These are phyloP conservation scores for Jaculus jaculus DNA, from an alignment of 2,113 vertebrate genomes.

Conservation along the genomic window DNA sequence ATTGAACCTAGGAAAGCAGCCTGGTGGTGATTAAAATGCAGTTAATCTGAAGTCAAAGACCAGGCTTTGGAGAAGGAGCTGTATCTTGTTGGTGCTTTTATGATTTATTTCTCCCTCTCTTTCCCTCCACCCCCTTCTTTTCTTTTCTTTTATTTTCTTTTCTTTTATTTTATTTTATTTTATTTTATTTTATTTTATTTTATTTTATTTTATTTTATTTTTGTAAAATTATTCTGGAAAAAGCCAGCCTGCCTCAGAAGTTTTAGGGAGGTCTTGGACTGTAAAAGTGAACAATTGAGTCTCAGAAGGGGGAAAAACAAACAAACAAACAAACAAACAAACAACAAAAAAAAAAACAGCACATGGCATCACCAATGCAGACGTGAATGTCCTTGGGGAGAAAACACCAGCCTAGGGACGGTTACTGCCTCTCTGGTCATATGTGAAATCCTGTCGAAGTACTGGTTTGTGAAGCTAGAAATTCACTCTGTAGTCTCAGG, in stretches of 20 bases:
- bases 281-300: conserved; percentile 4
- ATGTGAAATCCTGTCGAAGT: not conserved
- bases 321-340: too few relatives aligned
- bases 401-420: not conserved
- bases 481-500: too few relatives aligned
- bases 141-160: conserved; percentile 28
- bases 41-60: conserved; percentile 55
- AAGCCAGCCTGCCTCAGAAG: not conserved
- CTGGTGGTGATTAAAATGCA: conserved; percentile 22
- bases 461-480: too few relatives aligned
- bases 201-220: not conserved
- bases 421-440: not conserved
- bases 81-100: not conserved
- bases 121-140: not conserved
- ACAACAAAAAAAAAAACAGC: not conserved
- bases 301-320: not conserved
- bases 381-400: not conserved
- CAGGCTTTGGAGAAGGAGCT: not conserved
- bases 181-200: conserved; percentile 27
- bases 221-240: conserved; percentile 42
- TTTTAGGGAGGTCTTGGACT: conserved; percentile 5
- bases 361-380: conserved; percentile 36
- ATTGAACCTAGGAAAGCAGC: conserved; percentile 32
- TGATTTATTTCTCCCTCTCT: not conserved
- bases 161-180: not conserved